phyloP scores from a whole-genome alignment of 2,113 vertebrate species.

The Megaceryle torquata region DNA sequence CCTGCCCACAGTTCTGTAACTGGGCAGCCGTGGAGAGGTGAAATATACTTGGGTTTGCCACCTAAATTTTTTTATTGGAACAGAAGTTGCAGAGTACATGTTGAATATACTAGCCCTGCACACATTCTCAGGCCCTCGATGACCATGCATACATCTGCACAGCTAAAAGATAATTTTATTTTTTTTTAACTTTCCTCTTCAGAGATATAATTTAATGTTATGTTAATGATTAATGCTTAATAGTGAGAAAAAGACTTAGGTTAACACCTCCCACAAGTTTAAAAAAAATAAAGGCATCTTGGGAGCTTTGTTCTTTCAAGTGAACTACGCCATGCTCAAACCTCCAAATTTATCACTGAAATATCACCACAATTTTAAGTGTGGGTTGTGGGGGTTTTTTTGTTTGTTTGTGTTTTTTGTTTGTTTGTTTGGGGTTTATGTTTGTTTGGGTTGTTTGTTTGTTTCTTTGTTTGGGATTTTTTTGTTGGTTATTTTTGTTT shows the following conservation, averaged over 20 bases:
- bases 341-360: not conserved
- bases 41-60: not conserved
- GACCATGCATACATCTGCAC: not conserved
- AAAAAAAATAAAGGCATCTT: not conserved
- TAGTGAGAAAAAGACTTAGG: not conserved
- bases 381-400: no score
- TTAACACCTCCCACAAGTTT: not conserved
- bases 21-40: not conserved
- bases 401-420: no score
- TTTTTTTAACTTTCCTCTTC: not conserved
- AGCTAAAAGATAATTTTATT: not conserved
- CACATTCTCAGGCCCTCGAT: not conserved
- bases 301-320: not conserved
- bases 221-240: not conserved
- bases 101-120: not conserved
- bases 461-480: no score
- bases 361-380: not conserved
- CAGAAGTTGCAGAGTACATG: not conserved
- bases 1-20: not conserved
- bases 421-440: not conserved
- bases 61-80: not conserved
- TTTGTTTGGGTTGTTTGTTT: not conserved
- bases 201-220: not conserved
- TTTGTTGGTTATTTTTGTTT: not conserved
- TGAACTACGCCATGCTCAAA: not conserved